Percentiles rank a stretch among this genome's conserved stretches.
These are phyloP conservation scores for Pseudorhombus dupliciocellatus DNA, from an alignment of 2,113 vertebrate genomes.

Conservation along the genomic window DNA sequence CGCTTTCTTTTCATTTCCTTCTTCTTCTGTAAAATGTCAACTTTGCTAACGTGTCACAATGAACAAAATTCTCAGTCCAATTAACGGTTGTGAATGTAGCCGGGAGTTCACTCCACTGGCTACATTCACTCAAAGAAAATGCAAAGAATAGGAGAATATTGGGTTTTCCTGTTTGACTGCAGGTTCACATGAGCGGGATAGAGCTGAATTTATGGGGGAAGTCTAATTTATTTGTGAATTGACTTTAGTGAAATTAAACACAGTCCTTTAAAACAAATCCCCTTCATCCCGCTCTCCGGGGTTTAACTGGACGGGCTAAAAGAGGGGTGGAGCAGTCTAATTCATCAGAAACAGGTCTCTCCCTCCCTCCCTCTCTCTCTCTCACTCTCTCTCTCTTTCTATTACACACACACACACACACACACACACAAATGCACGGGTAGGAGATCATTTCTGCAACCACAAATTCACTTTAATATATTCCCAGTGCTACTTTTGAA, in stretches of 20 bases:
- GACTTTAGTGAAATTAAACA: slow-evolving; percentile 14
- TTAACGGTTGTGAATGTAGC: slow-evolving; percentile 23
- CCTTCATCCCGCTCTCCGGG: slow-evolving; percentile 37
- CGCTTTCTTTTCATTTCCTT: neutral
- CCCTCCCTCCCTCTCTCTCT: slow-evolving; percentile 34
- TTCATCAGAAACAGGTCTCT: slow-evolving; percentile 49
- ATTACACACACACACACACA: slow-evolving; percentile 27
- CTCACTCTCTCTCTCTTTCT: slow-evolving; percentile 42
- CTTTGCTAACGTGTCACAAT: slow-evolving; percentile 46
- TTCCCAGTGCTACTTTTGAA: slow-evolving; percentile 99
- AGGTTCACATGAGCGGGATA: neutral
- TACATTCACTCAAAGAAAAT: neutral
- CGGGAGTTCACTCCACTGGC: slow-evolving; percentile 8
- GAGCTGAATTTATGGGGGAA: neutral
- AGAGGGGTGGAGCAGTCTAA: slow-evolving; percentile 55
- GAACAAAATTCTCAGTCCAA: slow-evolving; percentile 45
- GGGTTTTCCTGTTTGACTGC: neutral
- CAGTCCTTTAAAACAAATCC: slow-evolving; percentile 36
- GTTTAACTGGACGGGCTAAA: slow-evolving; percentile 47
- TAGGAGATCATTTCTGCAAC: slow-evolving; percentile 90
- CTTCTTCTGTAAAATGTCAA: slow-evolving; percentile 45
- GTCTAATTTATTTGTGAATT: slow-evolving; percentile 19
- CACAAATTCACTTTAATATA: slow-evolving; percentile 98
- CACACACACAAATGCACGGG: slow-evolving; percentile 34
- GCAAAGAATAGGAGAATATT: slow-evolving; percentile 5